Conservation (phyloP, 2,113 vertebrate genomes). For the Amphilophus citrinellus region DNA sequence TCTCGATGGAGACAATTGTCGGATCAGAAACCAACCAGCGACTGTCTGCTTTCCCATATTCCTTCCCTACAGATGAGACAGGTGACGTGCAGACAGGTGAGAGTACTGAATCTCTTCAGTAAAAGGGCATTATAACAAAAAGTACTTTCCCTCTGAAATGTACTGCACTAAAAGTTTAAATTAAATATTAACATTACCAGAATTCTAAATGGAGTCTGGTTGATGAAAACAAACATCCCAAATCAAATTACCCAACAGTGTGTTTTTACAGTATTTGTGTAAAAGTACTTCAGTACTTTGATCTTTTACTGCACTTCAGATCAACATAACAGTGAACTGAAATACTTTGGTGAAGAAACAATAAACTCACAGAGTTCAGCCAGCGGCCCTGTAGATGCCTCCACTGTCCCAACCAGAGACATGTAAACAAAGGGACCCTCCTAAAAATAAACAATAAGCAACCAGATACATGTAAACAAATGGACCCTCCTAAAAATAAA, state of each 20-base stretch:
- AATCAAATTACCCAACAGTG: neutral
- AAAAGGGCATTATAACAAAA: too few relatives aligned
- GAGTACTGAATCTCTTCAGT: too few relatives aligned
- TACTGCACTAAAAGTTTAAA: neutral
- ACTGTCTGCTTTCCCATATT: constrained; percentile 86
- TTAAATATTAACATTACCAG: too few relatives aligned
- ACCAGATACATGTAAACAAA: neutral
- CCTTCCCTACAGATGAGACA: constrained; percentile 80
- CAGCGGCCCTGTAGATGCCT: constrained; percentile 80
- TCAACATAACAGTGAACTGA: neutral
- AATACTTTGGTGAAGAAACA: neutral
- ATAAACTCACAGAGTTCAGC: constrained; percentile 83
- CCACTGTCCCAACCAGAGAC: constrained; percentile 83
- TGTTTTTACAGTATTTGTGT: neutral
- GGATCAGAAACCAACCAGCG: constrained; percentile 83
- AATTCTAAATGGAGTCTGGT: too few relatives aligned
- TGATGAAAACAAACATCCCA: neutral
- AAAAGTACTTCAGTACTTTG: neutral
- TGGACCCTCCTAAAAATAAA: too few relatives aligned
- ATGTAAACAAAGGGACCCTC: constrained; percentile 84
- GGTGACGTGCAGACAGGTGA: too few relatives aligned
- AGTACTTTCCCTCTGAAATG: too few relatives aligned
- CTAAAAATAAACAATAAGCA: constrained; percentile 33
- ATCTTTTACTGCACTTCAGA: neutral
- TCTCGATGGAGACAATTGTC: constrained; percentile 83